Base-by-base conservation (phyloP, 2,888 invertebrate species). In the Macroteleia sp. region DNA sequence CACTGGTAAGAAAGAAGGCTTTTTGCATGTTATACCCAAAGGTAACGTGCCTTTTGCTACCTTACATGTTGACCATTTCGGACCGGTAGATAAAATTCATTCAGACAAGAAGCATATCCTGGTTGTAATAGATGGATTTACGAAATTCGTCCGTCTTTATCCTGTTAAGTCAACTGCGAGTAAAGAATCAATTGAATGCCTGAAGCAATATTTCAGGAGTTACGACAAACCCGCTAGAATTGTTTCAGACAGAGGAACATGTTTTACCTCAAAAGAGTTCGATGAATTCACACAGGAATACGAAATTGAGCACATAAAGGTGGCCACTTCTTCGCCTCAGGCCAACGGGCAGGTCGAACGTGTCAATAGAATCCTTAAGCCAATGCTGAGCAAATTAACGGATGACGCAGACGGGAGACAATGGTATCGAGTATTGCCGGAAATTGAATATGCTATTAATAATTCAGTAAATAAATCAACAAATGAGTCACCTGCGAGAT, bases 231-330 rank as follows among this genome's bases (percentile, higher is more conserved):
- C 85, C 20, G 79, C 66, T 1, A 64, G 83, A 10, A 69, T 90
- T 12, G 86, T 91, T n/a, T 84, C 85, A 1, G 91, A 92, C 67
- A 69, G 87, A 30, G 90, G 91, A 12, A 85, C 87, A 12, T 80
- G 82, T 9, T 91, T 90, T 64, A 91, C 90, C 8, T 57, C 46
- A 1, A 10, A 46, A 3, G 25, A 36, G 6, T 91, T 91, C 66
- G 75, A 83, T 48, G 67, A 78, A 6, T 90, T 86, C 73, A 89
- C 88, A 56, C 34, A 67, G 2, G 30, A 50, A 34, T 9, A 25
- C 19, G 22, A 9, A 16, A 19, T 56, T 16, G 16, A 3, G 4
- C 39, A 39, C 16, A 6, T 16, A 8, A 16, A 16, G 39, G 16
- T 12, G 8, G 39, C 39, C 3, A 12, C 39, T 14, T 6, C 5